Percentiles rank a stretch among this genome's conserved stretches.
These are phyloP conservation scores for Dynastes hyllus DNA, from an alignment of 2,888 invertebrate genomes.

Conservation along the genomic window DNA sequence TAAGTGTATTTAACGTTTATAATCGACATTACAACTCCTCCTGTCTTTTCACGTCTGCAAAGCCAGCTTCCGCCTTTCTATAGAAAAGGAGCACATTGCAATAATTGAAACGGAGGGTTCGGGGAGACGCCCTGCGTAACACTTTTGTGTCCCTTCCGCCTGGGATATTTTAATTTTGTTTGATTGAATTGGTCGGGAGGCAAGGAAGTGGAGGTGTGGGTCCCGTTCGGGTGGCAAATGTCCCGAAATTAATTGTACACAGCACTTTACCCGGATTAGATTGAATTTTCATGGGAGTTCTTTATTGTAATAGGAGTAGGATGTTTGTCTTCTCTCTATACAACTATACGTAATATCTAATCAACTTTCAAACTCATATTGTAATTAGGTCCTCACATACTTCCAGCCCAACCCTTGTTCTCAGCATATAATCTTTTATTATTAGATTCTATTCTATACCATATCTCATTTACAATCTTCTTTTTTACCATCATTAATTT, in stretches of 20 bases:
- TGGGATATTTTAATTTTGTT: slow-evolving; percentile 47
- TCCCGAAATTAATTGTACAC: slow-evolving; percentile 1
- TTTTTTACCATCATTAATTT: not conserved
- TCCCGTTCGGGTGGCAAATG: not conserved
- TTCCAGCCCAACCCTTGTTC: no score
- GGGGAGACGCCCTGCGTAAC: not conserved
- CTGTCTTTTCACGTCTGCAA: slow-evolving; percentile 26
- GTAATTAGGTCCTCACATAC: no score
- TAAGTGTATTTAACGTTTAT: no score
- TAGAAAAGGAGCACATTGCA: slow-evolving; percentile 20
- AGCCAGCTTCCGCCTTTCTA: not conserved
- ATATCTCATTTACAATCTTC: not conserved
- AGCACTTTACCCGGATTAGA: slow-evolving; percentile 5
- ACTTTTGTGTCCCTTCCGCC: slow-evolving; percentile 37
- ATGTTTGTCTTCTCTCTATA: no score
- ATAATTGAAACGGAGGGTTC: slow-evolving; percentile 48
- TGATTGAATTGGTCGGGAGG: slow-evolving; percentile 14
- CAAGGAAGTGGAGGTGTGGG: not conserved
- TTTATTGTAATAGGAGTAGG: not conserved
- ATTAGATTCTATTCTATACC: no score
- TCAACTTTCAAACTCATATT: no score
- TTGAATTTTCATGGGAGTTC: not conserved
- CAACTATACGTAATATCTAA: no score
- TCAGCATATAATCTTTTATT: no score
- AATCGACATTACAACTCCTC: no score